Conservation (phyloP, 1,140 invertebrate genomes). For the Neotoxoptera formosana region DNA sequence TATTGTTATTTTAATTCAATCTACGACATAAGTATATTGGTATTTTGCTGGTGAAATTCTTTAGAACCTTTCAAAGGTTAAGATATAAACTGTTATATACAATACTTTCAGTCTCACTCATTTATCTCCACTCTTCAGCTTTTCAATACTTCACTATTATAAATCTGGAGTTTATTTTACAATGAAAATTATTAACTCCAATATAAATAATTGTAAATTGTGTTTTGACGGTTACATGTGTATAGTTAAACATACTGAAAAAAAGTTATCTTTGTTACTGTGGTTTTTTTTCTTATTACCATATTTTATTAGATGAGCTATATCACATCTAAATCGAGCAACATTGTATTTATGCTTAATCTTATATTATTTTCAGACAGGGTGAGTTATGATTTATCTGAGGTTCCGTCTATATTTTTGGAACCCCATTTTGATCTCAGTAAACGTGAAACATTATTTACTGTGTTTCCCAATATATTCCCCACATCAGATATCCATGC, state of each 20-base stretch:
- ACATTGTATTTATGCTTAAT: background rate
- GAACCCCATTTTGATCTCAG: constrained; percentile 82
- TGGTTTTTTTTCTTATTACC: background rate
- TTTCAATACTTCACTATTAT: no score
- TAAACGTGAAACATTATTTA: constrained; percentile 82
- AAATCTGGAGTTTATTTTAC: no score
- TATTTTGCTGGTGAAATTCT: no score
- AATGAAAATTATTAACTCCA: no score
- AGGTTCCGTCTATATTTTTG: constrained; percentile 88
- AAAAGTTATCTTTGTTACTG: background rate
- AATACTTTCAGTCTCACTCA: no score
- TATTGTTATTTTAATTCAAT: no score
- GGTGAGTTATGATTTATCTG: constrained; percentile 68
- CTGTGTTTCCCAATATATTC: constrained; percentile 70
- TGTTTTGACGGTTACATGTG: background rate
- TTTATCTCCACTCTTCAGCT: no score
- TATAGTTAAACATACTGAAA: background rate
- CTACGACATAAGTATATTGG: no score
- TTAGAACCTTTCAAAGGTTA: no score
- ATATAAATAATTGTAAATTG: no score
- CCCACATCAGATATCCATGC: constrained; percentile 4
- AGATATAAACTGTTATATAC: no score
- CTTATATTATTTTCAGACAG: constrained; percentile 54
- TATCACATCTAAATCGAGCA: background rate
- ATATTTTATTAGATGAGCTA: background rate